These are phyloP conservation scores for Cephalotes varians DNA, from an alignment of 2,888 invertebrate species.

Conservation along the genomic window DNA sequence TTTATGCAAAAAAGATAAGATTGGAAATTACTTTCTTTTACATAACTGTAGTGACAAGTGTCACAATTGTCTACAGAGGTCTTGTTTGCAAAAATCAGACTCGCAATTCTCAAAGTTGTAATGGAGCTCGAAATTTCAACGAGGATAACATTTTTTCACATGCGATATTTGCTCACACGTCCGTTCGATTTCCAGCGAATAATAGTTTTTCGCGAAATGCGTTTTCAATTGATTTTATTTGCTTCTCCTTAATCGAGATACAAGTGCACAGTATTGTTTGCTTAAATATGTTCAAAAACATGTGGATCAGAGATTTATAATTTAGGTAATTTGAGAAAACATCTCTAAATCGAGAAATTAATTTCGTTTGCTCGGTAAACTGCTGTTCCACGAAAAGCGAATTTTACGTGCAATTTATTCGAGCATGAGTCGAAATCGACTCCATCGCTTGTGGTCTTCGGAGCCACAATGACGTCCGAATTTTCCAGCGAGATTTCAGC, in stretches of 20 bases:
- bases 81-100: background rate
- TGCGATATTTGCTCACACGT: background rate
- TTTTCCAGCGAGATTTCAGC: constrained; percentile 37
- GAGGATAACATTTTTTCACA: background rate
- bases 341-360: constrained; percentile 39
- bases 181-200: background rate
- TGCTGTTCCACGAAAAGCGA: constrained; percentile 23
- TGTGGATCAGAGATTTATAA: constrained; percentile 10
- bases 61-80: too few relatives aligned
- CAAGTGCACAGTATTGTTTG: background rate
- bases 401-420: constrained; percentile 52
- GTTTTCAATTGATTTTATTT: background rate
- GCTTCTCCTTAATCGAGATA: background rate
- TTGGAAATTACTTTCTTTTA: background rate
- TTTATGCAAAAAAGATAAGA: background rate
- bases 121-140: background rate
- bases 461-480: constrained; percentile 41
- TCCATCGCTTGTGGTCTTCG: constrained; percentile 29
- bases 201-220: background rate
- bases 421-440: constrained; percentile 54
- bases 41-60: too few relatives aligned
- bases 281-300: background rate
- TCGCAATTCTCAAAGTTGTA: background rate
- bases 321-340: constrained; percentile 36
- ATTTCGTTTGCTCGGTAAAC: constrained; percentile 45